A percentile compares a stretch with the other conserved stretches of the same genome.
These are phyloP conservation scores for Catocala sponsa DNA, from an alignment of 2,888 invertebrate species.

Conservation along the genomic window DNA sequence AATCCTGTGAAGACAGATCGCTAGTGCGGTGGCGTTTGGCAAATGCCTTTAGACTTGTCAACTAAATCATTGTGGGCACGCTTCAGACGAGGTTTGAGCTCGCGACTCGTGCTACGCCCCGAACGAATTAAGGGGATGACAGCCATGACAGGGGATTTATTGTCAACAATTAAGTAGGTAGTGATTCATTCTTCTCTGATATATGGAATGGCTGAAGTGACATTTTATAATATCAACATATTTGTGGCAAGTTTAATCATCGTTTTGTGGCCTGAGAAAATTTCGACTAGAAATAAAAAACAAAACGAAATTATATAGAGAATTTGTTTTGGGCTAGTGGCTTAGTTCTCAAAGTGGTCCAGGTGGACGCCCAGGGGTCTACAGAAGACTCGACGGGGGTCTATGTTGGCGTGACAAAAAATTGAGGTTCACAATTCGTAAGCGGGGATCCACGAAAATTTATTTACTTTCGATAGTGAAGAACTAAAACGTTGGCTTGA, in stretches of 20 bases:
- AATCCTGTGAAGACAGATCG: slow-evolving; percentile 74
- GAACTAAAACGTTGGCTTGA: too few species aligned
- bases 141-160: slow-evolving; percentile 81
- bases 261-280: slow-evolving; percentile 9
- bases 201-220: slow-evolving; percentile 56
- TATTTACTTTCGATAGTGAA: too few species aligned
- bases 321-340: too few species aligned
- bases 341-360: too few species aligned
- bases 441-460: too few species aligned
- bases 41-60: slow-evolving; percentile 40
- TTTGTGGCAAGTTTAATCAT: slow-evolving; percentile 33
- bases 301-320: too few species aligned
- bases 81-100: slow-evolving; percentile 19
- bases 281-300: too few species aligned
- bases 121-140: slow-evolving; percentile 79
- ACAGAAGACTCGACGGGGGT: too few species aligned
- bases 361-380: too few species aligned
- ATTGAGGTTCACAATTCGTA: too few species aligned
- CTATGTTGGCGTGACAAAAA: too few species aligned
- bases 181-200: slow-evolving; percentile 57
- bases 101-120: slow-evolving; percentile 60
- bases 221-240: slow-evolving; percentile 46
- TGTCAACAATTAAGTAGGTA: slow-evolving; percentile 71
- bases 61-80: slow-evolving; percentile 54
- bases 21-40: slow-evolving; percentile 58